Evolutionary conservation across 1,140 invertebrate species (phyloP).

Genomic region (Asobara japonica): DNA sequence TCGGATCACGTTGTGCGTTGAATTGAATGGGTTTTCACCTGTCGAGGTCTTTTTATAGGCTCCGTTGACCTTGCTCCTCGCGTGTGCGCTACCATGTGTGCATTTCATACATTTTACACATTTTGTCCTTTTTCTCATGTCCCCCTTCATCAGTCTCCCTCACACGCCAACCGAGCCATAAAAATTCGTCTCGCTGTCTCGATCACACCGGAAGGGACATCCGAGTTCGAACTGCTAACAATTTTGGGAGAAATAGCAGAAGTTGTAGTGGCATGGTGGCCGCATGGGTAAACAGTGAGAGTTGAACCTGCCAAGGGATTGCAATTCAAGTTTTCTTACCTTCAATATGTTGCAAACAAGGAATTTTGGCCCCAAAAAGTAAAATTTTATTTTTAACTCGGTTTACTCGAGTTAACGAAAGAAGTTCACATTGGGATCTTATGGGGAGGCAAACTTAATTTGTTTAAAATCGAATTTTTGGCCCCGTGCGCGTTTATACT

Average conservation of each 20-base stretch:
- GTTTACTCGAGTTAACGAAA: no score
- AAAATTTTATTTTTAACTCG: no score
- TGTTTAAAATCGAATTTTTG: no score
- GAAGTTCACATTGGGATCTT: no score
- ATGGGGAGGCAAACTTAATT: no score
- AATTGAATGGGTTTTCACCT: constrained; percentile 39
- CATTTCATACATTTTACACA: neutral
- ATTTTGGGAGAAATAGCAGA: neutral
- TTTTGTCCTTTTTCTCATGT: neutral
- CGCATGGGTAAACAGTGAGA: no score
- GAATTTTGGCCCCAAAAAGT: no score
- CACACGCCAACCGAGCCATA: constrained; percentile 42
- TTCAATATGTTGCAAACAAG: no score
- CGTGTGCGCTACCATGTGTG: neutral
- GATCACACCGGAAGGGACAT: constrained; percentile 29
- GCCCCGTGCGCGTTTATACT: no score
- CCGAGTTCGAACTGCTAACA: neutral
- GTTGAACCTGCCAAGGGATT: no score
- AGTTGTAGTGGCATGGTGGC: no score
- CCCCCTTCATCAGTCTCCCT: constrained; percentile 30
- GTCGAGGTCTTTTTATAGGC: constrained; percentile 47
- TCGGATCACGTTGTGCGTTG: constrained; percentile 24
- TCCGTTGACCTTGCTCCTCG: constrained; percentile 45
- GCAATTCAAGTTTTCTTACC: no score
- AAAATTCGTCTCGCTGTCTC: constrained; percentile 38